Evolutionary conservation across 2,797 vertebrate species (phyloP).

Genomic region (Eremophila alpestris): DNA sequence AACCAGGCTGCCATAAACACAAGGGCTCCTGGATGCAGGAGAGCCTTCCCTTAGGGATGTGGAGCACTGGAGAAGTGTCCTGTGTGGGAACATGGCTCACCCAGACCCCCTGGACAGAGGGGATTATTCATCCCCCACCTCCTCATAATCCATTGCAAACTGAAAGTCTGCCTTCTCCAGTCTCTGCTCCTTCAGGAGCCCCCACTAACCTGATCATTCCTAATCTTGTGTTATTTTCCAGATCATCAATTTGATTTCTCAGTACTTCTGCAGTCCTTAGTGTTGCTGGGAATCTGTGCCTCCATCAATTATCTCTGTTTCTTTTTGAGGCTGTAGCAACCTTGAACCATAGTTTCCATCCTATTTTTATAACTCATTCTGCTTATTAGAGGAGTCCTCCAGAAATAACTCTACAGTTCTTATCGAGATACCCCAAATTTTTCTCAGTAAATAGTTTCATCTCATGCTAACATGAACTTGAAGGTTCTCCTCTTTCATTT

Average conservation of each 20-base stretch:
- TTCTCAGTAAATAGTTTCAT: neutral
- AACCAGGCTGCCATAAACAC: neutral
- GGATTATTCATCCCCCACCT: neutral
- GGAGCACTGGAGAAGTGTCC: neutral
- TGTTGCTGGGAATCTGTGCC: conserved; percentile 21
- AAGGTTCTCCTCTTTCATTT: neutral
- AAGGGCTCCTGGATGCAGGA: neutral
- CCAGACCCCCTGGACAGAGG: neutral
- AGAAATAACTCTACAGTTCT: neutral
- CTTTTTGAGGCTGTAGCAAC: neutral
- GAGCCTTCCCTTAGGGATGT: neutral
- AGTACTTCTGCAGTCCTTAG: neutral
- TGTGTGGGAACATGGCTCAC: neutral
- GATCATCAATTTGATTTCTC: conserved; percentile 46
- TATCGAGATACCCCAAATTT: neutral
- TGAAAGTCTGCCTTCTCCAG: neutral
- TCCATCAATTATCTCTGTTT: conserved; percentile 22
- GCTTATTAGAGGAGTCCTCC: neutral
- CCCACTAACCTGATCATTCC: neutral
- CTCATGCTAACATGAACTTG: neutral
- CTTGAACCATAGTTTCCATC: neutral
- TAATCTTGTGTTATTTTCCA: conserved; percentile 36
- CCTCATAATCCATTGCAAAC: neutral
- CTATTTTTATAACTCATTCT: neutral
- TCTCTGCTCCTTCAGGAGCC: neutral